Percentiles rank a stretch among this genome's conserved stretches.
Evolutionary conservation across 2,888 invertebrate genomes (phyloP).

Genomic region (Platynereis dumerilii): DNA sequence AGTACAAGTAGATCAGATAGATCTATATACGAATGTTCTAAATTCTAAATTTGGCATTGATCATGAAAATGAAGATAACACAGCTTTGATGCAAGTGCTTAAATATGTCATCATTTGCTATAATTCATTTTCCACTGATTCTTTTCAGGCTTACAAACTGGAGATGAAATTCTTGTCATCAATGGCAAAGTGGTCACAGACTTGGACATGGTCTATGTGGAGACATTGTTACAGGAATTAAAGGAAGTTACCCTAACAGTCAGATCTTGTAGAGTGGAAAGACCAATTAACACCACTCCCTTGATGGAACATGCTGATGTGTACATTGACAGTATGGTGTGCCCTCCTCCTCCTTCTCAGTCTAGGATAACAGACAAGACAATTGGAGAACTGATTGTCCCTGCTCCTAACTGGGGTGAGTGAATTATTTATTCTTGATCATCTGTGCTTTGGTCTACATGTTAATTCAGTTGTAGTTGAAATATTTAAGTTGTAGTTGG

Average conservation of each 20-base stretch:
- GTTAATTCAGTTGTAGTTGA: no score
- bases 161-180: slow-evolving; percentile 98
- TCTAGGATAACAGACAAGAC: slow-evolving; percentile 75
- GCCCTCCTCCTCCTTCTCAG: slow-evolving; percentile 89
- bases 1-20: no score
- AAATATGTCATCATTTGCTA: no score
- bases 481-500: no score
- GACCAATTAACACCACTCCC: slow-evolving; percentile 59
- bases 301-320: slow-evolving; percentile 84
- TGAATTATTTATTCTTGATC: slow-evolving; percentile 14
- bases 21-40: no score
- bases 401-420: slow-evolving; percentile 94
- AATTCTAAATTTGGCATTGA: no score
- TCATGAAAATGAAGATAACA: no score
- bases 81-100: no score
- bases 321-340: slow-evolving; percentile 92
- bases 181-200: slow-evolving; percentile 97
- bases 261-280: slow-evolving; percentile 83
- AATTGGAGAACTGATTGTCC: slow-evolving; percentile 93
- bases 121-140: slow-evolving; percentile 20
- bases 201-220: slow-evolving; percentile 99
- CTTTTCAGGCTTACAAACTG: slow-evolving; percentile 86
- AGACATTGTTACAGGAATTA: slow-evolving; percentile 94
- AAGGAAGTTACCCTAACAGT: slow-evolving; percentile 95
- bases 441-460: no score